phyloP scores from a whole-genome alignment of 2,797 vertebrate genomes.

The Oreonectes daqikongensis region DNA sequence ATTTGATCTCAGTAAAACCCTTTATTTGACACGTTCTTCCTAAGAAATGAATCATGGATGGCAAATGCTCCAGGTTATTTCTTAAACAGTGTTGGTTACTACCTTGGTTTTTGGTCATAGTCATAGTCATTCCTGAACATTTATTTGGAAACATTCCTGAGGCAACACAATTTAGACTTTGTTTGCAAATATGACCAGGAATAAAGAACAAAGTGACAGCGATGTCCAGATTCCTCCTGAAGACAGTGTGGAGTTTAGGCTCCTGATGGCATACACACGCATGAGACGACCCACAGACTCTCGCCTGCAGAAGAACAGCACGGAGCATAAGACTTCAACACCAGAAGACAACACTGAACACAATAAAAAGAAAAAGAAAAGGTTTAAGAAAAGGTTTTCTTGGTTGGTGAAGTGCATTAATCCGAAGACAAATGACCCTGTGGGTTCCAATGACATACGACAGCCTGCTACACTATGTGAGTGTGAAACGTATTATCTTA shows the following conservation, averaged over 20 bases:
- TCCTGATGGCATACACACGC: conserved; percentile 76
- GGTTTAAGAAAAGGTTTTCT: rapidly evolving
- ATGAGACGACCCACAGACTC: conserved; percentile 57
- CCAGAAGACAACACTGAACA: rapidly evolving
- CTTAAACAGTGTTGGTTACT: background rate
- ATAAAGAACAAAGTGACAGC: conserved; percentile 59
- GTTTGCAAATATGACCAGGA: conserved; percentile 31
- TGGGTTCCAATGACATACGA: rapidly evolving
- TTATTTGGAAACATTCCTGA: no score
- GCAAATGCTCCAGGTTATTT: background rate
- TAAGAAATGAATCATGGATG: background rate
- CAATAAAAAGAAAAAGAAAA: background rate
- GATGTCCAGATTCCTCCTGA: background rate
- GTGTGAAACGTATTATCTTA: background rate
- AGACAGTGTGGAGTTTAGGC: conserved; percentile 71
- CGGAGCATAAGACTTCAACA: background rate
- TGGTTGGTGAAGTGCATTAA: conserved; percentile 52
- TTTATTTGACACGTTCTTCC: background rate
- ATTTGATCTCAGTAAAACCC: no score
- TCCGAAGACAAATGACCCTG: background rate
- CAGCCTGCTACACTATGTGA: background rate
- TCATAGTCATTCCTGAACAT: background rate
- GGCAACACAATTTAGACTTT: background rate
- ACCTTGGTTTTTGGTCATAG: background rate
- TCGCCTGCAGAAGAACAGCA: background rate